Evolutionary conservation across 2,888 invertebrate genomes (phyloP).

Genomic region (Melinaea marsaeus): DNA sequence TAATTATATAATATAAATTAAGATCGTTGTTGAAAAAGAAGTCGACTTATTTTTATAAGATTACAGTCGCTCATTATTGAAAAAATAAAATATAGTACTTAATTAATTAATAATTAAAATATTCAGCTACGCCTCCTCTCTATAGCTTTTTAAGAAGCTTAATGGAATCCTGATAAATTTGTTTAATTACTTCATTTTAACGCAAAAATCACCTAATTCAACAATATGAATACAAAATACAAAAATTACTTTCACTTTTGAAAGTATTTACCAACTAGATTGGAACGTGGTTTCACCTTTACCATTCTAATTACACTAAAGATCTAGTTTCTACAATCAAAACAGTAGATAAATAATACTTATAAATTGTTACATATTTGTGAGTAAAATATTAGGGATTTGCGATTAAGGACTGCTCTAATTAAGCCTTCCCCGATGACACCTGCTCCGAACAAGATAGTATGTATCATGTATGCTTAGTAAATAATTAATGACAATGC

Average conservation of each 20-base stretch:
- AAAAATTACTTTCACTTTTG: too few relatives aligned
- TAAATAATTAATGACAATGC: constrained; percentile 23
- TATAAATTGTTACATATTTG: background rate
- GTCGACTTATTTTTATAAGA: too few relatives aligned
- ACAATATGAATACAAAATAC: too few relatives aligned
- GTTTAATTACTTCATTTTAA: background rate
- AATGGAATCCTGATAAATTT: constrained; percentile 1
- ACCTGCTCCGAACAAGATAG: constrained; percentile 35
- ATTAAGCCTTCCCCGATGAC: constrained; percentile 35
- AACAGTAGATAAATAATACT: background rate
- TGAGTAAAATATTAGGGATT: constrained; percentile 24
- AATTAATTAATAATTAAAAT: constrained; percentile 4
- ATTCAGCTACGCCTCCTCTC: background rate
- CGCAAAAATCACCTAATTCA: too few relatives aligned
- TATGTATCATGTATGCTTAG: constrained; percentile 21
- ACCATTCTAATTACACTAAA: background rate
- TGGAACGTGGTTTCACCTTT: background rate
- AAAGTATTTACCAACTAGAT: too few relatives aligned
- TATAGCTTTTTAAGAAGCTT: constrained; percentile 5
- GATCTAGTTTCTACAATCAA: constrained; percentile 2
- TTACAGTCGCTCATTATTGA: too few relatives aligned
- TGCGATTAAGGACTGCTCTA: constrained; percentile 33
- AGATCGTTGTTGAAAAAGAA: too few relatives aligned
- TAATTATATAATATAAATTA: too few relatives aligned
- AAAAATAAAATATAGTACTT: background rate